Evolutionary conservation across 2,888 invertebrate genomes (phyloP), one percentile per base, ranked within the genome.

Genomic region (Epinotia brunnichana): DNA sequence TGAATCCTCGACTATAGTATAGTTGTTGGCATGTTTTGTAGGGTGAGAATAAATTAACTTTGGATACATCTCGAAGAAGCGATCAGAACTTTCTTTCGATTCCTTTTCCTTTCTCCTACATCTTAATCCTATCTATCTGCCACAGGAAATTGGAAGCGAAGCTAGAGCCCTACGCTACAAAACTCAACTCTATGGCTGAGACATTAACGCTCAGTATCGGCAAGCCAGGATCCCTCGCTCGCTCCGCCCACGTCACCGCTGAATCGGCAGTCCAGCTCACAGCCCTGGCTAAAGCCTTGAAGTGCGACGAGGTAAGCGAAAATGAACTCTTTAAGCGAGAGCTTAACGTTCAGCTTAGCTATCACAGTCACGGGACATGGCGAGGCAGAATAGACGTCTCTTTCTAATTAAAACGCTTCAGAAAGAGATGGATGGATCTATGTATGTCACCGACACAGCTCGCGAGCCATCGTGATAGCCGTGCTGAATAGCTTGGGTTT

Each of bases 61-160:
- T 41, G 41, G 41, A 13, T 13, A 7, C 41, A 3, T 13, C 41
- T 41, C 11, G 41, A 41, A 35, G 4, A 24, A 9, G 35, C 9
- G 35, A 9, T 9, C 9, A 35, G 7, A 35, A 35, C 9, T 35
- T 35, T 1, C 0, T 35, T 35, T 35, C 3, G 11, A 13, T 41
- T 41, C 3, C 41, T 13, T 41, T 41, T 7, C 11, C 11, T 44
- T 41, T 9, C 9, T 0, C 35, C 44, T 44, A 4, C 44, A 44
- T 44, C 15, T 2, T 44, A 44, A 44, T 15, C 3, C 11, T 44
- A 44, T 44, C 3, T 15, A 35, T 48, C n/a, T 53, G 15, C 71
- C 66, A 0, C 78, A 89, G 90, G 24, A 82, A 87, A 71, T 73
- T 88, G 4, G 81, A 83, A 21, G 81, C 80, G 13, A 86, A 84